Conservation (phyloP, 2,797 vertebrate genomes). For the Oryzias sinensis region DNA sequence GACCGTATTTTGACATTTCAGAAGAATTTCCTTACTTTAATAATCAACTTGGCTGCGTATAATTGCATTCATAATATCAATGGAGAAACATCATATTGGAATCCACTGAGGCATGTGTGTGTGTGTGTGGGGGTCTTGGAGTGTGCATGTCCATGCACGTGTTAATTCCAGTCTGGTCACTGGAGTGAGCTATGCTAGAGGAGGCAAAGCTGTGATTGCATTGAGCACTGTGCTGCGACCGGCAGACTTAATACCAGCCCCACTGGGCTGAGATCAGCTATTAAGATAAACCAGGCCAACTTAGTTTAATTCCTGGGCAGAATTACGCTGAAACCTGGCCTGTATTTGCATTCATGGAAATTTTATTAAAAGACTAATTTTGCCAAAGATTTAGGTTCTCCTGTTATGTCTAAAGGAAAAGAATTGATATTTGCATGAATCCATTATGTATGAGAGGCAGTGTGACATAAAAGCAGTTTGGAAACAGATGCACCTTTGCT, state of each 20-base stretch:
- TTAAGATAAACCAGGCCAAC: conserved; percentile 81
- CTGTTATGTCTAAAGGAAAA: conserved; percentile 67
- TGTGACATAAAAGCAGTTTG: conserved; percentile 57
- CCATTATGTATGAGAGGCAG: conserved; percentile 68
- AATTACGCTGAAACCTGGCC: conserved; percentile 73
- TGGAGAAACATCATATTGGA: conserved; percentile 76
- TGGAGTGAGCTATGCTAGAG: conserved; percentile 78
- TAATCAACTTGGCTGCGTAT: conserved; percentile 65
- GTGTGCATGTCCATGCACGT: conserved; percentile 42
- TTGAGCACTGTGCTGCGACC: conserved; percentile 66
- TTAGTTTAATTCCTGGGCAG: conserved; percentile 80
- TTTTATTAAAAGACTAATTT: conserved; percentile 83
- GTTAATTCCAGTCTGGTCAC: conserved; percentile 79
- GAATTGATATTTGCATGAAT: conserved; percentile 66
- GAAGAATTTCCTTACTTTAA: conserved; percentile 58
- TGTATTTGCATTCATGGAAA: conserved; percentile 82
- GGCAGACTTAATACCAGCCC: conserved; percentile 75
- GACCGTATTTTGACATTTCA: conserved; percentile 55
- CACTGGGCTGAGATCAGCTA: conserved; percentile 80
- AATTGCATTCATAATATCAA: conserved; percentile 80
- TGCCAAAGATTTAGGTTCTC: conserved; percentile 77
- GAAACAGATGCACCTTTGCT: conserved; percentile 55
- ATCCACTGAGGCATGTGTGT: conserved; percentile 66
- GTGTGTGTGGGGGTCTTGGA: conserved; percentile 19
- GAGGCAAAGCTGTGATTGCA: conserved; percentile 82